Percentiles rank a stretch among this genome's conserved stretches.
Evolutionary conservation across 2,797 vertebrate species (phyloP).

Genomic region (Anas bahamensis): DNA sequence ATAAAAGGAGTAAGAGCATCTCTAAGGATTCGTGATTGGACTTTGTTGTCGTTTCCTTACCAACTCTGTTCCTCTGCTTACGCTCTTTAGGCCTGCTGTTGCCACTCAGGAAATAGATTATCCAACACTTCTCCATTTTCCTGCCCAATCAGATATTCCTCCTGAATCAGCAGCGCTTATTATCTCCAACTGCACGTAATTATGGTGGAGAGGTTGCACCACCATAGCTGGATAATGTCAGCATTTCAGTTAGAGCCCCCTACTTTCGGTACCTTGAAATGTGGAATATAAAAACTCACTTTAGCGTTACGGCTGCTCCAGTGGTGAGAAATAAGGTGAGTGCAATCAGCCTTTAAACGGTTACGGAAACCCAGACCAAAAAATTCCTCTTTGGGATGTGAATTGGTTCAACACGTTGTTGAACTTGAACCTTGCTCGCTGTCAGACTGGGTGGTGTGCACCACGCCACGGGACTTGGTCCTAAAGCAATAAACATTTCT

Average conservation of each 20-base stretch:
- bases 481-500: background rate
- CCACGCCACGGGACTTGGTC: background rate
- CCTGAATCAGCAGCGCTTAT: slow-evolving; percentile 46
- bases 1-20: background rate
- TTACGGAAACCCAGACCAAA: background rate
- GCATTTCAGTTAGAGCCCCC: background rate
- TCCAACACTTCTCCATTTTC: slow-evolving; percentile 32
- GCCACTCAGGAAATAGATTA: slow-evolving; percentile 51
- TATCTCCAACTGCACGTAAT: slow-evolving; percentile 30
- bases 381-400: background rate
- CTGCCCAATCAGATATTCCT: slow-evolving; percentile 52
- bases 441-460: background rate
- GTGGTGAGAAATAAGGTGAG: background rate
- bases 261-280: slow-evolving; percentile 9
- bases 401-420: background rate
- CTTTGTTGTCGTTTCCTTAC: slow-evolving; percentile 6
- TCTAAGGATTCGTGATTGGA: background rate
- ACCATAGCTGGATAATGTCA: slow-evolving; percentile 30
- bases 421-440: background rate
- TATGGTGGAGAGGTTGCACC: background rate
- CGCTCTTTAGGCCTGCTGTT: slow-evolving; percentile 27
- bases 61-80: background rate
- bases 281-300: slow-evolving; percentile 31
- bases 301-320: slow-evolving; percentile 15
- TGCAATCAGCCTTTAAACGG: background rate